phyloP scores from a whole-genome alignment of 1,140 invertebrate genomes.

The Gyrodactylus salaris region DNA sequence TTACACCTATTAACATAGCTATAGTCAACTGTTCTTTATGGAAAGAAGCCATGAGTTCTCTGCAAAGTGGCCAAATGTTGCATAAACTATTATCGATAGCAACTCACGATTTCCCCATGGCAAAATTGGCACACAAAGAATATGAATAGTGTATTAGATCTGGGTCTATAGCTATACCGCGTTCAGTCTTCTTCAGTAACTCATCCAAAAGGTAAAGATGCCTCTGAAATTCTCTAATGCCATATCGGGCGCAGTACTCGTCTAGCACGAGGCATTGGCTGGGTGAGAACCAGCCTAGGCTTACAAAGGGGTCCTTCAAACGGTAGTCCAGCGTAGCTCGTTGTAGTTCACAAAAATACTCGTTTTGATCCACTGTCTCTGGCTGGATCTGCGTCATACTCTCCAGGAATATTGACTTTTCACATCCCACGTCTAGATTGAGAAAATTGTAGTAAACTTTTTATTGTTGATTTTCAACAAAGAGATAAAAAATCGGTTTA shows the following conservation, averaged over 20 bases:
- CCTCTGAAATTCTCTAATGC: slow-evolving; percentile 69
- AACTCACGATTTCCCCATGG: slow-evolving; percentile 33
- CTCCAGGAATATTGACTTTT: slow-evolving; percentile 40
- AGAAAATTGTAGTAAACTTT: too few species aligned
- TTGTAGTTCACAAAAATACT: slow-evolving; percentile 58
- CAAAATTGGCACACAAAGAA: slow-evolving; percentile 89
- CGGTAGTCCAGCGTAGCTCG: slow-evolving; percentile 66
- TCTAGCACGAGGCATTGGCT: slow-evolving; percentile 89
- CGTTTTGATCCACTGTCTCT: slow-evolving; percentile 67
- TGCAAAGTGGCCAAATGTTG: too few species aligned
- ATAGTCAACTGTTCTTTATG: too few species aligned
- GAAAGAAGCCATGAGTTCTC: too few species aligned
- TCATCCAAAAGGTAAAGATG: slow-evolving; percentile 77
- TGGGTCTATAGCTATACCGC: slow-evolving; percentile 65
- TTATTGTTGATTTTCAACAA: too few species aligned
- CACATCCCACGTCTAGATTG: neutral
- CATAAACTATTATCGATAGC: too few species aligned
- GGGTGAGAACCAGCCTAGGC: slow-evolving; percentile 91
- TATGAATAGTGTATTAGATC: slow-evolving; percentile 92
- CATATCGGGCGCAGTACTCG: slow-evolving; percentile 86
- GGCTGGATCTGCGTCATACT: slow-evolving; percentile 92
- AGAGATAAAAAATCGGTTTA: too few species aligned
- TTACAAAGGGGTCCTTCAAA: slow-evolving; percentile 77
- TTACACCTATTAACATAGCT: too few species aligned
- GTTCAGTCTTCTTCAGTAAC: slow-evolving; percentile 66